These are phyloP conservation scores for Agrilus planipennis DNA, from an alignment of 1,140 invertebrate genomes.

Conservation along the genomic window DNA sequence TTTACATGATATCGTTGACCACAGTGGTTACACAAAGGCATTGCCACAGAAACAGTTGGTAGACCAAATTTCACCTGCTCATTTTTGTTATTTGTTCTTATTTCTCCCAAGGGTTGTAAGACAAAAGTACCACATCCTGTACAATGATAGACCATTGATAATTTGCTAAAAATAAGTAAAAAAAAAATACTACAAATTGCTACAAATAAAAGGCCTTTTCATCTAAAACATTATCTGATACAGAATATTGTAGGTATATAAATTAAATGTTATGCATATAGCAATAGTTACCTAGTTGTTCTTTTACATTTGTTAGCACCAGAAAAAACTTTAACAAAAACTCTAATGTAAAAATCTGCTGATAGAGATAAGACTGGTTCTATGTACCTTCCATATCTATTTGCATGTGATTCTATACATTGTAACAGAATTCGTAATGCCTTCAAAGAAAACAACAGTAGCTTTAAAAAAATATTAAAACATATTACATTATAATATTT, in stretches of 20 bases:
- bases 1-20: conserved; percentile 56
- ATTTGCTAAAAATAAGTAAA: conserved; percentile 65
- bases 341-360: conserved; percentile 93
- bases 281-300: conserved; percentile 56
- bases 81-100: conserved; percentile 46
- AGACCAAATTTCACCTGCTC: conserved; percentile 51
- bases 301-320: conserved; percentile 75
- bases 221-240: too few species aligned
- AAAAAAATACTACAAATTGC: too few species aligned
- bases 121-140: conserved; percentile 70
- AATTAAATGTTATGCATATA: too few species aligned
- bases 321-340: conserved; percentile 79
- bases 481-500: conserved; percentile 14
- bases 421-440: conserved; percentile 86
- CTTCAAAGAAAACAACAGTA: conserved; percentile 33
- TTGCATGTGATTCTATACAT: conserved; percentile 82
- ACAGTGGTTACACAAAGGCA: conserved; percentile 63
- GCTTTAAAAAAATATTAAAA: not conserved
- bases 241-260: too few species aligned
- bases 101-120: conserved; percentile 63
- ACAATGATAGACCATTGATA: conserved; percentile 81
- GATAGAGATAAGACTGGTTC: conserved; percentile 83
- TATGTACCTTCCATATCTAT: conserved; percentile 86
- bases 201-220: too few species aligned
- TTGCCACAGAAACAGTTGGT: conserved; percentile 53